These are phyloP conservation scores for Plutomurus gul DNA, from an alignment of 1,140 invertebrate species.

Conservation along the genomic window DNA sequence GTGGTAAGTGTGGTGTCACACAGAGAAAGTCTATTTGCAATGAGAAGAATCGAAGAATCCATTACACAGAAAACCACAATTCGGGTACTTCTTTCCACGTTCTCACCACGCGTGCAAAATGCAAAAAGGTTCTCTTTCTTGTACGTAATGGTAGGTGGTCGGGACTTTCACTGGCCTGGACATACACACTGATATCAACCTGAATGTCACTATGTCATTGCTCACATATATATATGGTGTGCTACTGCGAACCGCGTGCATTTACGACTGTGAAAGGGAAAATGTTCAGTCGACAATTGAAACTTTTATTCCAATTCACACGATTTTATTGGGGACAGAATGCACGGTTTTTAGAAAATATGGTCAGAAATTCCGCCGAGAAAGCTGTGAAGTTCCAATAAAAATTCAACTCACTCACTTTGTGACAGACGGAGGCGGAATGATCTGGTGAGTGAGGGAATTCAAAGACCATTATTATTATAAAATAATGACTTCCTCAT, in stretches of 20 bases:
- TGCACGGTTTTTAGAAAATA: background rate
- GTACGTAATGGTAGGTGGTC: no score
- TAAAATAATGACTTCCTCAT: constrained; percentile 17
- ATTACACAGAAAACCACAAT: no score
- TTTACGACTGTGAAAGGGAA: constrained; percentile 1
- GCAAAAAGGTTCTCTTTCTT: no score
- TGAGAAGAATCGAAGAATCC: no score
- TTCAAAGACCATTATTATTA: background rate
- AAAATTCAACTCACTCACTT: background rate
- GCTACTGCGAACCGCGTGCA: background rate
- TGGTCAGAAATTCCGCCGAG: background rate
- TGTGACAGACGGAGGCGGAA: background rate
- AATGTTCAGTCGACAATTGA: background rate
- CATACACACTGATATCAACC: no score
- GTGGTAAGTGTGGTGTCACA: no score
- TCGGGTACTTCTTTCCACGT: no score
- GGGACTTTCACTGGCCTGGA: no score
- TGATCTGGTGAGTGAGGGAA: background rate
- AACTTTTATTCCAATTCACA: background rate
- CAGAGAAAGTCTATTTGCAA: no score
- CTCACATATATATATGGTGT: no score
- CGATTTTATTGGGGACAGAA: background rate
- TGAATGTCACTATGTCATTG: no score
- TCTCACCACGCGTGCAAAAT: no score
- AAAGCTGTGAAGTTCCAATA: background rate